phyloP scores from a whole-genome alignment of 2,888 invertebrate species.

The Aphodius sticticus region DNA sequence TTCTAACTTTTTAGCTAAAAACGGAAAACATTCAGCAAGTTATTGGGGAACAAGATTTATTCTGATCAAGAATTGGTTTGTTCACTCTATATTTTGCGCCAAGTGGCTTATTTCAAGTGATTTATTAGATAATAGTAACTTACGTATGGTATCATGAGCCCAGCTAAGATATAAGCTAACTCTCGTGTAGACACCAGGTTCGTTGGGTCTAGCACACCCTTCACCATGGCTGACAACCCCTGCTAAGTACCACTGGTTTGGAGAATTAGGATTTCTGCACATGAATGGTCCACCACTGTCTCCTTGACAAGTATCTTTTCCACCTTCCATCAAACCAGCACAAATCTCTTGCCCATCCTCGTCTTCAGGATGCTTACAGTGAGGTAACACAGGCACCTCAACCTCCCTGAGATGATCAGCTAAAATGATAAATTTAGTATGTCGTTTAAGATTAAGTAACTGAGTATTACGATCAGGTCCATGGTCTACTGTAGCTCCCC shows the following conservation, averaged over 20 bases:
- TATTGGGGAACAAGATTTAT: too few species aligned
- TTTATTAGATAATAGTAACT: constrained; percentile 47
- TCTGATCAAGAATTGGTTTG: too few species aligned
- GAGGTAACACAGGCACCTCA: constrained; percentile 72
- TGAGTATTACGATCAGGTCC: constrained; percentile 73
- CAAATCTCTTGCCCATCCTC: constrained; percentile 75
- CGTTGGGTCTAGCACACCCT: constrained; percentile 81
- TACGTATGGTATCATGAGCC: constrained; percentile 72
- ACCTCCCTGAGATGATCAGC: constrained; percentile 86
- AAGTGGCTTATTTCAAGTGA: too few species aligned
- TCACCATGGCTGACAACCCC: constrained; percentile 89
- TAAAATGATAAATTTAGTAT: constrained; percentile 54
- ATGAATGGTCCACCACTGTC: constrained; percentile 87
- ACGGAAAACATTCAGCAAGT: too few species aligned
- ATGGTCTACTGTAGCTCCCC: constrained; percentile 82
- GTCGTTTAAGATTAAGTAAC: constrained; percentile 48
- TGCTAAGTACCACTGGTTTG: constrained; percentile 79
- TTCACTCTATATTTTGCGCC: too few species aligned
- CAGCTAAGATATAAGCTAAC: constrained; percentile 78
- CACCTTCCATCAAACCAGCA: constrained; percentile 78
- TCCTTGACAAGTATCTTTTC: constrained; percentile 85
- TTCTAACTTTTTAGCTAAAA: too few species aligned
- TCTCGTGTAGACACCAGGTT: constrained; percentile 85
- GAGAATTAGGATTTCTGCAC: constrained; percentile 74
- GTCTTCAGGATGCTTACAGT: constrained; percentile 73